Evolutionary conservation across 1,140 invertebrate genomes (phyloP).

Genomic region (Ericerus pela): DNA sequence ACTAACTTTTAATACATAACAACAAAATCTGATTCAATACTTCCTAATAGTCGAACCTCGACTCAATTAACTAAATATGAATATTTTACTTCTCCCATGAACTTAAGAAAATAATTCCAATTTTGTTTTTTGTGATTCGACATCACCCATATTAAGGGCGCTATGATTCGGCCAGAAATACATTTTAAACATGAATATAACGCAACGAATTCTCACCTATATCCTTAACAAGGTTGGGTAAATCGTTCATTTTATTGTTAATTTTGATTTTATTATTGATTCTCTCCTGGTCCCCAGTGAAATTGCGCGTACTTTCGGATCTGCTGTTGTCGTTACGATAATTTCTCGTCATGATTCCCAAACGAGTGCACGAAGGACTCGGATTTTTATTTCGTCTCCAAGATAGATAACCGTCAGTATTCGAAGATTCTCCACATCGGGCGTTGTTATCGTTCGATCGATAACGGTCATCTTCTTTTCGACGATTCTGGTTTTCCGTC

Average conservation of each 20-base stretch:
- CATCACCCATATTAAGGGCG: no score
- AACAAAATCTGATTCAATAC: no score
- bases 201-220: no score
- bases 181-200: no score
- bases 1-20: no score
- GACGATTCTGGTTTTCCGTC: constrained; percentile 1
- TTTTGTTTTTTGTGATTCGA: no score
- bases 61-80: no score
- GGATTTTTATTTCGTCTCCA: constrained; percentile 5
- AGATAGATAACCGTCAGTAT: not conserved
- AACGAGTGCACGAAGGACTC: not conserved
- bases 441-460: not conserved
- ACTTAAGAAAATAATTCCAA: no score
- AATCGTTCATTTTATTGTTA: constrained; percentile 8
- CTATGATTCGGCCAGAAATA: no score
- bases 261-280: constrained; percentile 10
- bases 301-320: not conserved
- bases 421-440: not conserved
- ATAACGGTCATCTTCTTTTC: not conserved
- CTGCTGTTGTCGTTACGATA: not conserved
- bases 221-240: constrained; percentile 1
- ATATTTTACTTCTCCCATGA: no score
- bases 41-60: no score
- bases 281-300: not conserved
- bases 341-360: not conserved